Conservation (phyloP, 2,113 vertebrate species). For the Tychaedon coryphoeus region DNA sequence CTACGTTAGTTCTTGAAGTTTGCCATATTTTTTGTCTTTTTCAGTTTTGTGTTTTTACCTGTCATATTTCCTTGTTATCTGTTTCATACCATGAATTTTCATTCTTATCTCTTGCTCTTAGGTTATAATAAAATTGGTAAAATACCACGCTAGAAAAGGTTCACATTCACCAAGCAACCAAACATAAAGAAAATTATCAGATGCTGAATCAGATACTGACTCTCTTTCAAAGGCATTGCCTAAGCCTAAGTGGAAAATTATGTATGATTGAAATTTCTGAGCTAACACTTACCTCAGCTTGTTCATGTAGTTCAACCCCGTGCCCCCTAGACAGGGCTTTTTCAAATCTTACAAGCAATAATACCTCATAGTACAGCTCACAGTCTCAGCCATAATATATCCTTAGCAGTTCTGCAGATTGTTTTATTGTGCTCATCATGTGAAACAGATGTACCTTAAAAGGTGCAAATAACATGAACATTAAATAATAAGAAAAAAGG, state of each 20-base stretch:
- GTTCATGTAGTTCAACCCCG: not conserved
- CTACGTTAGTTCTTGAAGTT: not conserved
- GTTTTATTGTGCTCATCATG: not conserved
- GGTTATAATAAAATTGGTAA: not conserved
- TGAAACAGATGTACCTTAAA: not conserved
- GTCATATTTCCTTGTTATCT: not conserved
- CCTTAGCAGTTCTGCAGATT: not conserved
- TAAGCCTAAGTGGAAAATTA: not conserved
- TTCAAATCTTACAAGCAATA: not conserved
- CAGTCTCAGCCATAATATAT: not conserved
- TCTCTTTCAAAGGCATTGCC: not conserved
- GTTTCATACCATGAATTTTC: not conserved
- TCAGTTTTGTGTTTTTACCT: not conserved
- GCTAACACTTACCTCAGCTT: not conserved
- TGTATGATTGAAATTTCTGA: not conserved
- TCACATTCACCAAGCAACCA: not conserved
- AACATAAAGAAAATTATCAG: not conserved
- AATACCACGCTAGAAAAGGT: not conserved
- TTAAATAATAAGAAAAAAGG: not conserved
- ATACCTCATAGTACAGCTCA: not conserved
- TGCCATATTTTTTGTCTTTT: not conserved
- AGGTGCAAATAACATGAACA: not conserved
- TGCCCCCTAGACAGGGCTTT: not conserved
- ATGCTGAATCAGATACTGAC: not conserved
- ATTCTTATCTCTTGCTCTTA: not conserved